Evolutionary conservation across 2,113 vertebrate genomes (phyloP).

Genomic region (Ardeotis arabs): DNA sequence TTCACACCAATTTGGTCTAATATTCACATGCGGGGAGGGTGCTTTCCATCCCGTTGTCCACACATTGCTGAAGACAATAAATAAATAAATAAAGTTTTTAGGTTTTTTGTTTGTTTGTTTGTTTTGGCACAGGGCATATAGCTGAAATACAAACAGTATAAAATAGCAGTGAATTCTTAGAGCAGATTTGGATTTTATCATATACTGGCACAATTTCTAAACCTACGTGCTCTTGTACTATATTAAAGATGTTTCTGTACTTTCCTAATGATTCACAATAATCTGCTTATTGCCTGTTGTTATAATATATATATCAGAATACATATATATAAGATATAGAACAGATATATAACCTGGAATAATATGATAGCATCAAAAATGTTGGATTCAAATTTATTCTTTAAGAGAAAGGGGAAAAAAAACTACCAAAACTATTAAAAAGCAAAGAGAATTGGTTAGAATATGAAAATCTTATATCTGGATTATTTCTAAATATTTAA

Average conservation of each 20-base stretch:
- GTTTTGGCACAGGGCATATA: background rate
- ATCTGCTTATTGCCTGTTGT: background rate
- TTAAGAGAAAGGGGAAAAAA: background rate
- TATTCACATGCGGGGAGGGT: background rate
- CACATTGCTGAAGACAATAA: background rate
- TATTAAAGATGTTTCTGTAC: background rate
- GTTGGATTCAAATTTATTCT: background rate
- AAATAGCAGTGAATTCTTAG: background rate
- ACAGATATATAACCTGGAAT: background rate
- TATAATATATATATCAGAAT: background rate
- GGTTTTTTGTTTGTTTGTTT: no score
- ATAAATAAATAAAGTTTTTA: background rate
- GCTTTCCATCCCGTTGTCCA: fast-evolving
- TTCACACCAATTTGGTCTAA: background rate
- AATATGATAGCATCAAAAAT: background rate
- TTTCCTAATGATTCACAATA: background rate
- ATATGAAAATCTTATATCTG: background rate
- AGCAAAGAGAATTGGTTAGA: background rate
- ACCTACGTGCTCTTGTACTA: background rate
- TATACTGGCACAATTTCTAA: background rate
- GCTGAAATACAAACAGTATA: background rate
- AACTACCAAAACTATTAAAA: background rate
- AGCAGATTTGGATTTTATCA: background rate
- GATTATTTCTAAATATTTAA: background rate
- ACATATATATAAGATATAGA: no score